These are phyloP conservation scores for Melipona quadrifasciata DNA, from an alignment of 1,140 invertebrate species.

Conservation along the genomic window DNA sequence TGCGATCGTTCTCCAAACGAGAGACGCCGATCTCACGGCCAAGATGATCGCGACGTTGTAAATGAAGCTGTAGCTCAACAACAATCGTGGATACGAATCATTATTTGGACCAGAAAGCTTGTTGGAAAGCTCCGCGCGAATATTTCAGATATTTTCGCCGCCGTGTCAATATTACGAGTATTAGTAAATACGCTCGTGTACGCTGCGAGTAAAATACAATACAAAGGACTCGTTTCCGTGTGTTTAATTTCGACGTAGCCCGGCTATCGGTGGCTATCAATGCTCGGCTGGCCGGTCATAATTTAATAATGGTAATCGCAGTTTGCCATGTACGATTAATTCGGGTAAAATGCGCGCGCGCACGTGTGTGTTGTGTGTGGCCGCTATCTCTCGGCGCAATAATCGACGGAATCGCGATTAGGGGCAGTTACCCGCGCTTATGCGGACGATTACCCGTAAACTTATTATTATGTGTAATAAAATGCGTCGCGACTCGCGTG, in stretches of 20 bases:
- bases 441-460: constrained; percentile 13
- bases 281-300: constrained; percentile 8
- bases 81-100: constrained; percentile 11
- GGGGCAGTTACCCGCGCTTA: constrained; percentile 24
- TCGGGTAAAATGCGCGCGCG: constrained; percentile 42
- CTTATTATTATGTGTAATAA: constrained; percentile 36
- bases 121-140: not conserved
- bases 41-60: constrained; percentile 21
- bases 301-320: constrained; percentile 48
- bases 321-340: constrained; percentile 49
- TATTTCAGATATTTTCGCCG: not conserved
- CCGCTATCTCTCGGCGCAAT: constrained; percentile 53
- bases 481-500: constrained; percentile 4
- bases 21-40: not conserved
- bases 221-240: constrained; percentile 7
- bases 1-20: constrained; percentile 14
- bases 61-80: not conserved
- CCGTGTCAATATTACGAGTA: not conserved
- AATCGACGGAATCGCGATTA: constrained; percentile 60
- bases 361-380: not conserved
- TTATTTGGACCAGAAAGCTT: not conserved
- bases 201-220: not conserved
- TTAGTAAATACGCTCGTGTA: not conserved
- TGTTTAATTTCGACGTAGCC: constrained; percentile 7
- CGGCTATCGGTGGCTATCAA: constrained; percentile 27